These are phyloP conservation scores for Drosophila navojoa DNA, from an alignment of 1,140 invertebrate genomes.

Conservation along the genomic window DNA sequence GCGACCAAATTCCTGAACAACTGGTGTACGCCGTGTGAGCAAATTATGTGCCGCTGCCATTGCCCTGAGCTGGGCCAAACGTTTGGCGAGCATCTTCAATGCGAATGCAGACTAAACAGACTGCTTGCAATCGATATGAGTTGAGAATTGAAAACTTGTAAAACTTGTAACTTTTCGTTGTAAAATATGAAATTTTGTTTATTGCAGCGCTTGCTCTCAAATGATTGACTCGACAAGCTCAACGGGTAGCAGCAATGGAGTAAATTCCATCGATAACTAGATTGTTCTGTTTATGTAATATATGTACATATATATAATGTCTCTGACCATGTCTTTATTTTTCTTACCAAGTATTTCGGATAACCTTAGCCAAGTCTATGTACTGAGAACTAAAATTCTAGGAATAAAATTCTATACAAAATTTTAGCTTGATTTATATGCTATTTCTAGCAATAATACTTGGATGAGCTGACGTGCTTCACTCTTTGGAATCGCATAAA, in stretches of 20 bases:
- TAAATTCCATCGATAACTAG: not conserved
- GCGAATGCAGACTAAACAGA: conserved; percentile 3
- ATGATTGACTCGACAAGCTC: not conserved
- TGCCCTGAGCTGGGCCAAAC: conserved; percentile 29
- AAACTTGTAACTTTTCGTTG: conserved; percentile 16
- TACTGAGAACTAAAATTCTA: no score
- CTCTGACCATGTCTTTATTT: no score
- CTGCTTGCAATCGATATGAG: conserved; percentile 48
- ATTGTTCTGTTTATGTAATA: no score
- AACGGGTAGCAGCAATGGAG: not conserved
- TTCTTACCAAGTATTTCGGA: no score
- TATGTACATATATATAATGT: no score
- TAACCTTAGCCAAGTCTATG: no score
- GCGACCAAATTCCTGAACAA: conserved; percentile 1
- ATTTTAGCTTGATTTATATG: no score
- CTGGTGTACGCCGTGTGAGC: conserved; percentile 24
- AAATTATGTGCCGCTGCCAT: conserved; percentile 28
- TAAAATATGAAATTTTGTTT: conserved; percentile 24
- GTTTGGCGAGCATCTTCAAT: conserved; percentile 41
- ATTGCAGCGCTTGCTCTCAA: conserved; percentile 22
- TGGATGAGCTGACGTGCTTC: no score
- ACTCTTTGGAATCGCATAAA: no score
- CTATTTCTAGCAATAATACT: no score
- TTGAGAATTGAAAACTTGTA: conserved; percentile 14
- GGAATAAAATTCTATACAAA: no score